Evolutionary conservation across 1,140 invertebrate genomes (phyloP).

Genomic region (Rhynchophorus ferrugineus): DNA sequence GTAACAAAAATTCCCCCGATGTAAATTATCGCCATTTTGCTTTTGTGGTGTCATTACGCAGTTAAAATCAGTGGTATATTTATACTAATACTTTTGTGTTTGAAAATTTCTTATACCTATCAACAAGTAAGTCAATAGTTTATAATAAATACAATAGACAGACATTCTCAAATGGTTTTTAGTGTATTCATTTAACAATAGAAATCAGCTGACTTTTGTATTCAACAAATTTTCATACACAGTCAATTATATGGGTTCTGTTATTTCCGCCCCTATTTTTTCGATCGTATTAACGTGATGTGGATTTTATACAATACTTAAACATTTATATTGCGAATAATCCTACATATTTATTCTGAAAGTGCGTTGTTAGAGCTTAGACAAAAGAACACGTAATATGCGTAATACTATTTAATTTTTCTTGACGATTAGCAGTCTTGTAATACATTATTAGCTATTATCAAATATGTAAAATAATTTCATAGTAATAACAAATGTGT

Average conservation of each 20-base stretch:
- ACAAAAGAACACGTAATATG: no score
- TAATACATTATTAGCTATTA: no score
- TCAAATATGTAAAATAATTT: no score
- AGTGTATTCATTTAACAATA: neutral
- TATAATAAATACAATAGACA: no score
- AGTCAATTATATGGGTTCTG: conserved; percentile 5
- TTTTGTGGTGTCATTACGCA: conserved; percentile 15
- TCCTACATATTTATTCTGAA: neutral
- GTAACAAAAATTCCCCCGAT: no score
- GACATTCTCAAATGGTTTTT: neutral
- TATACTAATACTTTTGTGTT: conserved; percentile 1
- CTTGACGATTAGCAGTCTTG: no score
- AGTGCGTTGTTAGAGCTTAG: no score
- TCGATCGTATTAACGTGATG: neutral
- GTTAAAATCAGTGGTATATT: conserved; percentile 14
- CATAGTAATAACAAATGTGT: no score
- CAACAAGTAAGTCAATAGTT: no score
- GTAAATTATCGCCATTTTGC: conserved; percentile 20
- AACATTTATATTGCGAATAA: neutral
- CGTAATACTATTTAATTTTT: no score
- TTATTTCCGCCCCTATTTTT: conserved; percentile 11
- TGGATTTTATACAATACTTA: neutral
- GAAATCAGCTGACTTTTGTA: conserved; percentile 19
- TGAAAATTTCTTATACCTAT: no score
- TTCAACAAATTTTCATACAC: conserved; percentile 3